phyloP scores from a whole-genome alignment of 1,140 invertebrate species.

The Lordiphosa stackelbergi region DNA sequence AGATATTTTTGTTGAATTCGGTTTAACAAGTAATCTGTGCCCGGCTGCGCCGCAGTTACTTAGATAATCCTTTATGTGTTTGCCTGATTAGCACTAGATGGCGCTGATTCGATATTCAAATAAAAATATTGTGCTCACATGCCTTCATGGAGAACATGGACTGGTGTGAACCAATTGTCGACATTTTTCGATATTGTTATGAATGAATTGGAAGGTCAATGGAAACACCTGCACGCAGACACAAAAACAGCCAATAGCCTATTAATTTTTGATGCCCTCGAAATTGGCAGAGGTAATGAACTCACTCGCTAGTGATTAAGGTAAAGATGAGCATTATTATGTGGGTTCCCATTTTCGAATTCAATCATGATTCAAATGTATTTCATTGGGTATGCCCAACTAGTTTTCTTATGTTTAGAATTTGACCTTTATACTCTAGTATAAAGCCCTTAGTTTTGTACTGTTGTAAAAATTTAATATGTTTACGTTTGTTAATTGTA shows the following conservation, averaged over 20 bases:
- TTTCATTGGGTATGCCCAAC: too few relatives aligned
- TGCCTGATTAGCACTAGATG: constrained; percentile 54
- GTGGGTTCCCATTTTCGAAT: not conserved
- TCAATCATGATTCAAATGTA: too few relatives aligned
- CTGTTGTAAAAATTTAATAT: too few relatives aligned
- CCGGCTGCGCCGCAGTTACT: constrained; percentile 3
- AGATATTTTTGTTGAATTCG: constrained; percentile 13
- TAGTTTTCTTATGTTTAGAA: too few relatives aligned
- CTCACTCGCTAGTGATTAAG: constrained; percentile 23
- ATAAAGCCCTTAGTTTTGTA: too few relatives aligned
- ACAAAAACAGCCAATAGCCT: constrained; percentile 12
- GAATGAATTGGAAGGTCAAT: constrained; percentile 48
- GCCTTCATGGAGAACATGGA: constrained; percentile 32
- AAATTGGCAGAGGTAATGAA: constrained; percentile 40
- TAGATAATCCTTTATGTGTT: constrained; percentile 29
- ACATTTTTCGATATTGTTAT: constrained; percentile 35
- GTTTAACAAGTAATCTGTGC: constrained; percentile 2
- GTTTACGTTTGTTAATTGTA: too few relatives aligned
- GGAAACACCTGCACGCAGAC: constrained; percentile 28
- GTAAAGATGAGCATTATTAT: constrained; percentile 20
- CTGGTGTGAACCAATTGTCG: constrained; percentile 14
- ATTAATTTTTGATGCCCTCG: constrained; percentile 44
- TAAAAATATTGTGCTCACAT: constrained; percentile 35
- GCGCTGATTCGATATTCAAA: constrained; percentile 56
- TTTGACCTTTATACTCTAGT: too few relatives aligned